Percentiles rank a stretch among this genome's conserved stretches.
phyloP scores from a whole-genome alignment of 2,113 vertebrate species.

The Rattus rattus region DNA sequence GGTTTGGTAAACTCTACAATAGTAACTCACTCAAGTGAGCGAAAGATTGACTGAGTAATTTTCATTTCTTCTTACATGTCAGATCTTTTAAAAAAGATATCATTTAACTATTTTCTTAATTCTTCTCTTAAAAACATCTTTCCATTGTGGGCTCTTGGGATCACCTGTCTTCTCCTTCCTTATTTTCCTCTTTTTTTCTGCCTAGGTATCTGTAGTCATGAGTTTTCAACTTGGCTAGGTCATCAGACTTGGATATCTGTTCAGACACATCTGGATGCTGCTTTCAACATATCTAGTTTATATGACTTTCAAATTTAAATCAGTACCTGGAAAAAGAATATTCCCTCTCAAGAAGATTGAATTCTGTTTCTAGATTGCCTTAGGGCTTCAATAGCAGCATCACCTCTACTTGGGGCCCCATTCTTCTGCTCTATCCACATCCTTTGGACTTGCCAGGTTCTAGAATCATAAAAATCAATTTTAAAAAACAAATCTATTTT shows the following conservation, averaged over 20 bases:
- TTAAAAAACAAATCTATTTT: not conserved
- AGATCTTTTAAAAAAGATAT: not conserved
- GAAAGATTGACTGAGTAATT: not conserved
- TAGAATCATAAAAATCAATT: not conserved
- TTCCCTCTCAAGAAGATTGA: not conserved
- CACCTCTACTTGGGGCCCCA: not conserved
- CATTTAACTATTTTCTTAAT: not conserved
- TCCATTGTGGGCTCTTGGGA: not conserved
- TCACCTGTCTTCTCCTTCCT: not conserved
- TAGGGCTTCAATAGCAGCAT: not conserved
- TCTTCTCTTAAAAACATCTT: not conserved
- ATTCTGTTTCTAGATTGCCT: not conserved
- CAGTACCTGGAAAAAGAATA: not conserved
- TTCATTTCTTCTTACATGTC: not conserved
- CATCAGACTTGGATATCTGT: not conserved
- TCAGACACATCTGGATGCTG: not conserved
- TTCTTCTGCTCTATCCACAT: not conserved
- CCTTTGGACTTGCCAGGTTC: not conserved
- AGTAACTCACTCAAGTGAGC: not conserved
- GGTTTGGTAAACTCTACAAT: not conserved
- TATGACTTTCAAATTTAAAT: not conserved
- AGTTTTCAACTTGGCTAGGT: not conserved
- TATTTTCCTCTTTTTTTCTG: not conserved
- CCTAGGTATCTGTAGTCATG: not conserved
- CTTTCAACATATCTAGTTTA: not conserved